Conservation (phyloP, 2,797 vertebrate genomes). For the Champsocephalus esox region DNA sequence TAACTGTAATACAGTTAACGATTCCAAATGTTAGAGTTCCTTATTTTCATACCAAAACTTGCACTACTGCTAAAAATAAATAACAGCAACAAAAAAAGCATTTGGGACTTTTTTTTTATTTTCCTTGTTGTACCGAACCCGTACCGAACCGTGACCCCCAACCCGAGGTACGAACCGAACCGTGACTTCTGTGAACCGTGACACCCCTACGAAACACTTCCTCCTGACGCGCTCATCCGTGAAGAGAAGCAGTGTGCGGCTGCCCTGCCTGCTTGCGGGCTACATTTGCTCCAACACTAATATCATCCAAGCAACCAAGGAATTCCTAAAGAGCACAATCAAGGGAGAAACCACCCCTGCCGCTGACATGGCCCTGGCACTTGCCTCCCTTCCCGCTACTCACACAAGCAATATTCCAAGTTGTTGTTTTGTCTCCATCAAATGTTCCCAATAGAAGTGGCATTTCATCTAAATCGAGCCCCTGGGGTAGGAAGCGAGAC, state of each 20-base stretch:
- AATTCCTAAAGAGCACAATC: slow-evolving; percentile 80
- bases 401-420: slow-evolving; percentile 78
- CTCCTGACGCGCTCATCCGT: slow-evolving; percentile 63
- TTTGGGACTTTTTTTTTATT: too few relatives aligned
- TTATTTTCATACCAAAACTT: too few relatives aligned
- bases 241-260: slow-evolving; percentile 55
- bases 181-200: too few relatives aligned
- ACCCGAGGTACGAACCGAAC: too few relatives aligned
- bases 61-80: too few relatives aligned
- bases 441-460: slow-evolving; percentile 91
- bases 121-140: too few relatives aligned
- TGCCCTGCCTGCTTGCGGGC: slow-evolving; percentile 67
- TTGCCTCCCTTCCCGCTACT: slow-evolving; percentile 70
- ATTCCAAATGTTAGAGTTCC: too few relatives aligned
- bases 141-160: too few relatives aligned
- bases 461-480: slow-evolving; percentile 91
- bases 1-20: too few relatives aligned
- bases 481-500: slow-evolving; percentile 80
- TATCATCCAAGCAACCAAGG: slow-evolving; percentile 79
- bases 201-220: slow-evolving; percentile 44
- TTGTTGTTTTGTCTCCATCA: slow-evolving; percentile 86
- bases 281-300: slow-evolving; percentile 77
- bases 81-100: too few relatives aligned
- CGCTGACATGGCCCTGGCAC: slow-evolving; percentile 63
- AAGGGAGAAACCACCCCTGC: slow-evolving; percentile 74